Conservation (phyloP, 2,113 vertebrate genomes). For the Actinemys pallida region DNA sequence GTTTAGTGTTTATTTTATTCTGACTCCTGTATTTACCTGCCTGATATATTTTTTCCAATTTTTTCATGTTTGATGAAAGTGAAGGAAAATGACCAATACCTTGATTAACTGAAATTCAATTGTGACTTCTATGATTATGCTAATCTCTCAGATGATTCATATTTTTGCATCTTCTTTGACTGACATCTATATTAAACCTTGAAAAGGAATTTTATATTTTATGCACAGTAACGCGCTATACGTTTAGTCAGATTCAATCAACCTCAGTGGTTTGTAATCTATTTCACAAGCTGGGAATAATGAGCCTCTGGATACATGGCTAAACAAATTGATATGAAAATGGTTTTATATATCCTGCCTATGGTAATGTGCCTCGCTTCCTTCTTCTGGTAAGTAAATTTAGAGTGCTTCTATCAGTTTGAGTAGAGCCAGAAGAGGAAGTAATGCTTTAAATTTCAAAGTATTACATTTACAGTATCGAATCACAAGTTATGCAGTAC, state of each 20-base stretch:
- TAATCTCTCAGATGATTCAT: conserved; percentile 7
- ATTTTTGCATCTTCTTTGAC: conserved; percentile 42
- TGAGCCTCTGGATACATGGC: conserved; percentile 49
- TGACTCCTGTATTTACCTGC: neutral
- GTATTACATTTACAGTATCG: neutral
- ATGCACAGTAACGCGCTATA: neutral
- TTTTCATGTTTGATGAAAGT: neutral
- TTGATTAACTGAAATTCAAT: neutral
- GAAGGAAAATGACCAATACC: neutral
- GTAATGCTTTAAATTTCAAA: conserved; percentile 29
- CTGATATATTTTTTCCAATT: neutral
- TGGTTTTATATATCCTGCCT: conserved; percentile 54
- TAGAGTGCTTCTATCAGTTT: conserved; percentile 54
- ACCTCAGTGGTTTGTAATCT: conserved; percentile 45
- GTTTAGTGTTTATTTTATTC: neutral
- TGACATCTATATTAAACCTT: conserved; percentile 34
- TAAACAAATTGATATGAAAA: conserved; percentile 75
- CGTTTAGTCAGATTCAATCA: conserved; percentile 59
- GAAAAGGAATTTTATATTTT: conserved; percentile 20
- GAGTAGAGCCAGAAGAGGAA: conserved; percentile 50
- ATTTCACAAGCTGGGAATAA: conserved; percentile 42
- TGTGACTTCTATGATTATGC: neutral
- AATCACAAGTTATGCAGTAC: neutral
- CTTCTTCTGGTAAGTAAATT: conserved; percentile 65
- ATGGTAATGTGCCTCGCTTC: conserved; percentile 49